Conservation (phyloP, 2,797 vertebrate species). For the Chanos chanos region DNA sequence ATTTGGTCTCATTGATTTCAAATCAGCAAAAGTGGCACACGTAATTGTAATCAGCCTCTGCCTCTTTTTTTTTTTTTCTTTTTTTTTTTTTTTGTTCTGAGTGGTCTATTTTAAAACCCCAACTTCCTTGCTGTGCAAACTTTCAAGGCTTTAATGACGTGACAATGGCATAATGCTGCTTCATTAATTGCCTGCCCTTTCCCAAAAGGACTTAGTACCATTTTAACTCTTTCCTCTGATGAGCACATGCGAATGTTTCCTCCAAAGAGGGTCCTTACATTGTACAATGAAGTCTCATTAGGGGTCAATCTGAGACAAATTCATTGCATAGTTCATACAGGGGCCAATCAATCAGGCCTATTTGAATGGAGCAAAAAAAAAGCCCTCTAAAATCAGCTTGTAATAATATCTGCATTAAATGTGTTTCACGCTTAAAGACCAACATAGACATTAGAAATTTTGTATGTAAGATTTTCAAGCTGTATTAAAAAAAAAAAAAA, state of each 20-base stretch:
- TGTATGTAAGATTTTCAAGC: too few species aligned
- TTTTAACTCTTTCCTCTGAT: constrained; percentile 27
- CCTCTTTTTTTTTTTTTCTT: too few species aligned
- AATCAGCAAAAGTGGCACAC: constrained; percentile 78
- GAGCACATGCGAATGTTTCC: constrained; percentile 25
- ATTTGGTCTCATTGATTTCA: constrained; percentile 81
- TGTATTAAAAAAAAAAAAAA: too few species aligned
- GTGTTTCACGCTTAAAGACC: too few species aligned
- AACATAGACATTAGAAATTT: too few species aligned
- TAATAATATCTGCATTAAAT: too few species aligned
- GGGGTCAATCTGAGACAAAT: constrained; percentile 24
- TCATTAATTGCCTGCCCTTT: constrained; percentile 45
- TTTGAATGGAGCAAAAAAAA: constrained; percentile 20
- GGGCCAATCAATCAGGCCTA: constrained; percentile 36
- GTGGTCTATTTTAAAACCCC: constrained; percentile 66
- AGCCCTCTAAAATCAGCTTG: constrained; percentile 17
- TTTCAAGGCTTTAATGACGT: constrained; percentile 63
- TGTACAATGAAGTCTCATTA: constrained; percentile 27
- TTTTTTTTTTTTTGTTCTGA: too few species aligned
- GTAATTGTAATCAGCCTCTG: constrained; percentile 80
- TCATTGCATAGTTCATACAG: constrained; percentile 14
- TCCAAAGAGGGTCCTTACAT: constrained; percentile 17
- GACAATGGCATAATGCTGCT: constrained; percentile 45
- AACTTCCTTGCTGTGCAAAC: constrained; percentile 63
- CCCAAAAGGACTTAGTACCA: constrained; percentile 17